Evolutionary conservation across 2,888 invertebrate genomes (phyloP), one percentile per base, ranked within the genome.

Genomic region (Hydrotaea diabolus): DNA sequence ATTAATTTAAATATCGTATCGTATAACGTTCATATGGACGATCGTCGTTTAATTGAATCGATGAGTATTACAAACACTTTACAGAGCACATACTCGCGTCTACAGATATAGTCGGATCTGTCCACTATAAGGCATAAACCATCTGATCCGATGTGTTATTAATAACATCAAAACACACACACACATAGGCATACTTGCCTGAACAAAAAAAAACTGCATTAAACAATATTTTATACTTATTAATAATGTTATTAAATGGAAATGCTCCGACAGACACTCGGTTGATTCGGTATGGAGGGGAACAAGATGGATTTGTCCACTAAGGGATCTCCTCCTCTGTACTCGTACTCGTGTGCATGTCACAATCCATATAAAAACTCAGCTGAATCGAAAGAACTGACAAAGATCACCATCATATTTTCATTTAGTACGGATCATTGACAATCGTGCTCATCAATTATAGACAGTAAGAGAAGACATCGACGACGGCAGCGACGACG

Each of bases 361-460:
- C n/a, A 57, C 49, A 79, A 77, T 23, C 39, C 59, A 55, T 80
- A 85, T 76, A 88, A 86, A 90, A 89, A 90, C 87, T 88, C 89
- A 90, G 90, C 89, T 90, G 89, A 90, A 90, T 90, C 90, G 90
- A 90, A 59, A 15, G 62, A 62, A 62, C 69, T 46, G 69, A 21
- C 69, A 69, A 21, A 69, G 69, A 69, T 69, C 69, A 69, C 69
- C 69, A 69, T 69, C 69, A 69, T 69, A 69, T 69, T 82, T 85
- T 85, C 84, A 85, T 85, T 85, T 85, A 85, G 79, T 73, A 71
- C 71, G 85, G 85, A 85, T 85, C 85, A 85, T 85, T 85, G 85
- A 85, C 82, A 85, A 85, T 85, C 85, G 80, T 73, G 82, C 79
- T 85, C 85, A 82, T 85, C 85, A 85, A 85, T 85, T 85, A 82